Evolutionary conservation across 2,113 vertebrate genomes (phyloP), one percentile per base, ranked within the genome.

Genomic region (Serilophus lunatus): DNA sequence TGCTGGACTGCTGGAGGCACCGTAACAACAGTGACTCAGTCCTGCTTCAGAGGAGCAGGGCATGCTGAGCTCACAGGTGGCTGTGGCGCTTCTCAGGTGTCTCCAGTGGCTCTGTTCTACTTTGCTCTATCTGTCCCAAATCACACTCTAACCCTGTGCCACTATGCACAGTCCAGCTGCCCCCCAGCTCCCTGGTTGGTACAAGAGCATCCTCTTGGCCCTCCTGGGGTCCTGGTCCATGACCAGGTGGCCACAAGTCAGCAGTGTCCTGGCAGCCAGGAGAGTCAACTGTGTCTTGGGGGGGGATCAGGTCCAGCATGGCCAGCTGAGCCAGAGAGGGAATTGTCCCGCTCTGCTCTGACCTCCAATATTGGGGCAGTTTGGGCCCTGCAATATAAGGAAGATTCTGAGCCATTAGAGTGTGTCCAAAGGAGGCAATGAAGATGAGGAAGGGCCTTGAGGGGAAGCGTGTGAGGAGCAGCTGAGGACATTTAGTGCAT

Each of bases 141-240:
- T 16, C 3, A 2, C 42, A 1, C 10, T 26, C 18, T 22, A 38
- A 49, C 14, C 35, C 56, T 61, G 29, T 50, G 65, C 70, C 45
- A 12, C 35, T 8, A 33, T 36, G 36, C 2, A 16, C 44, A 51
- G 14, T 19, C n/a, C 76, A 53, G 45, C 45, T 54, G 60, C 47
- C 16, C 18, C 18, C 9, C 13, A 9, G 44, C 42, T 57, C 23
- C 18, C 17, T 0, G 0, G 10, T 12, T 6, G 7, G 33, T 17
- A 5, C 2, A 0, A 19, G 66, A 60, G 65, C 54, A 59, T 54
- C 44, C 35, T 74, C 84, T 60, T 3, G 3, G 3, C 29, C 84
- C 72, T 70, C 12, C 42, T 40, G 45, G 18, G 18, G 53, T 33
- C 18, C 31, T 20, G 53, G 11, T 54, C 11, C 2, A 10, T 54